These are phyloP conservation scores for Sciurus vulgaris DNA, from an alignment of 2,797 vertebrate species.

Conservation along the genomic window DNA sequence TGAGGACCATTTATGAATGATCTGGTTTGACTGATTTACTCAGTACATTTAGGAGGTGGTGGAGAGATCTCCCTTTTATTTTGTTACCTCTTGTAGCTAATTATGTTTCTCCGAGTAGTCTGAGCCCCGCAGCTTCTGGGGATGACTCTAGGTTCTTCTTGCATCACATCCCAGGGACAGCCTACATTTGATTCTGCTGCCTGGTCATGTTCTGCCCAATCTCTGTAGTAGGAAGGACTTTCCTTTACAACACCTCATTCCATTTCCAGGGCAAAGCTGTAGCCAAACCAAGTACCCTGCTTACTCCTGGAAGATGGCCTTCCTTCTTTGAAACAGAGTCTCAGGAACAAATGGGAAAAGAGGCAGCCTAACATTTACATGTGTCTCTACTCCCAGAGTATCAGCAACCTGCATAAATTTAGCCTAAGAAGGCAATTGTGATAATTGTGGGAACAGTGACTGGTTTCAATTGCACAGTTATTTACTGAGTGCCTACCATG, in stretches of 20 bases:
- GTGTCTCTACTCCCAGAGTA: background rate
- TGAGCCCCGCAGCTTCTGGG: background rate
- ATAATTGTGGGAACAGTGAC: background rate
- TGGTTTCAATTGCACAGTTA: constrained; percentile 22
- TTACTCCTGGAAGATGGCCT: background rate
- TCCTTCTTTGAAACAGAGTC: constrained; percentile 2
- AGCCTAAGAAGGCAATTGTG: background rate
- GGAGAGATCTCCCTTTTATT: constrained; percentile 30
- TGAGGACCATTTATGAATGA: constrained; percentile 38
- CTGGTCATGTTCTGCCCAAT: background rate
- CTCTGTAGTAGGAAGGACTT: background rate
- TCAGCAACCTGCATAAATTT: background rate
- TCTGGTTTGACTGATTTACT: constrained; percentile 26
- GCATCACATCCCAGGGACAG: background rate
- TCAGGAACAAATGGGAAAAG: constrained; percentile 16
- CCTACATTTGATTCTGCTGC: background rate
- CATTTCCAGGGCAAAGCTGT: background rate
- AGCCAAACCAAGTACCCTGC: background rate
- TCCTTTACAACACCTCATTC: background rate
- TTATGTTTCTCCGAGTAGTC: constrained; percentile 45
- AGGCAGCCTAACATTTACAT: constrained; percentile 42
- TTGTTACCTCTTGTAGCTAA: constrained; percentile 49
- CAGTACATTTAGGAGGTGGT: constrained; percentile 11
- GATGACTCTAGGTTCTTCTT: constrained; percentile 38
- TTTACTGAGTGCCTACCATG: background rate